Evolutionary conservation across 1,140 invertebrate species (phyloP).

Genomic region (Gryon sp.): DNA sequence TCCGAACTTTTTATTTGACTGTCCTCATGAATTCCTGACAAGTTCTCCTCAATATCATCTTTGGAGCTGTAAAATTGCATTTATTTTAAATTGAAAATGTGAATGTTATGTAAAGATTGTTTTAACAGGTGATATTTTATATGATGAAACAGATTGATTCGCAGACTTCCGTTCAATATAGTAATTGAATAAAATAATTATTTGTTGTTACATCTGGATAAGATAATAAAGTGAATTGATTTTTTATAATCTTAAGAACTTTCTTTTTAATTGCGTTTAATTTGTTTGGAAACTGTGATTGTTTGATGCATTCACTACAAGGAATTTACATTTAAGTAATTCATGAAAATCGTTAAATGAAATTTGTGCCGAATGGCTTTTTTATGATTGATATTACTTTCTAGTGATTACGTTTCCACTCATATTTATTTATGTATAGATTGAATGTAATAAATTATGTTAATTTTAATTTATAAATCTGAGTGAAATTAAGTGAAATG

Average conservation of each 20-base stretch:
- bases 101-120: no score
- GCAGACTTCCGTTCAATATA: no score
- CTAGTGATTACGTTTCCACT: no score
- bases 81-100: not conserved
- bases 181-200: no score
- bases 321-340: constrained; percentile 13
- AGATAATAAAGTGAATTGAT: constrained; percentile 25
- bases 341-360: not conserved
- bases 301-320: not conserved
- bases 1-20: constrained; percentile 44
- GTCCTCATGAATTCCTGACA: constrained; percentile 41
- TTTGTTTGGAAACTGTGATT: constrained; percentile 29
- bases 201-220: not conserved
- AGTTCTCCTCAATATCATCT: constrained; percentile 44
- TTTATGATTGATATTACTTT: no score
- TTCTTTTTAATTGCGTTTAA: constrained; percentile 39
- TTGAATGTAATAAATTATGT: no score
- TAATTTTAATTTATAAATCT: no score
- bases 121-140: not conserved
- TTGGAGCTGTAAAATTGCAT: constrained; percentile 27
- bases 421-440: no score
- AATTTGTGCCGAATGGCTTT: no score
- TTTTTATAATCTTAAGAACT: constrained; percentile 19
- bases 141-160: no score
- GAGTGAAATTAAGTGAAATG: no score